These are phyloP conservation scores for Grus americana DNA, from an alignment of 2,113 vertebrate species.

Conservation along the genomic window DNA sequence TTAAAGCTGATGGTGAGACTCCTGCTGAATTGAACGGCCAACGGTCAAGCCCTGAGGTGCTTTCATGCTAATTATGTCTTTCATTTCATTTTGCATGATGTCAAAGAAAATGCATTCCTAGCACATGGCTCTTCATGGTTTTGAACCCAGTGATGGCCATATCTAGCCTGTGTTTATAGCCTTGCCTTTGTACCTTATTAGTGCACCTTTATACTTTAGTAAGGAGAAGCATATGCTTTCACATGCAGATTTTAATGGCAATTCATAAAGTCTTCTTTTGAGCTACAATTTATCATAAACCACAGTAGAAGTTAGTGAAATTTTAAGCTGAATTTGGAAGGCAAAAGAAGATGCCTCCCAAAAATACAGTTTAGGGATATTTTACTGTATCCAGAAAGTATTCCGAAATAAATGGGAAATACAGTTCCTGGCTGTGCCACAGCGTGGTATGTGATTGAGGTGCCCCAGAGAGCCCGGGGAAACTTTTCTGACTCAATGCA, in stretches of 20 bases:
- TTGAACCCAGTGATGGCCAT: background rate
- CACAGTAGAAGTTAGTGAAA: background rate
- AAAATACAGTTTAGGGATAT: background rate
- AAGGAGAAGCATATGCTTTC: background rate
- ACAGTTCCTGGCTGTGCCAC: background rate
- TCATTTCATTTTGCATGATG: background rate
- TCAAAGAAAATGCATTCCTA: background rate
- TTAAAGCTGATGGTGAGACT: background rate
- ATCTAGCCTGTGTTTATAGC: background rate
- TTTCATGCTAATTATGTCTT: background rate
- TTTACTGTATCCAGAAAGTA: background rate
- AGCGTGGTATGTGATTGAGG: background rate
- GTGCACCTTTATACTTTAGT: background rate
- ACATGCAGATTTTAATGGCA: background rate
- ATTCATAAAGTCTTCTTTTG: background rate
- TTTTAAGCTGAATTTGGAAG: background rate
- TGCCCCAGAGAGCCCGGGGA: background rate
- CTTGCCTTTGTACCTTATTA: background rate
- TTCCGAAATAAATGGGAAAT: background rate
- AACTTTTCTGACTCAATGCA: background rate
- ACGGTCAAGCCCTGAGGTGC: background rate
- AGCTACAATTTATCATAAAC: background rate
- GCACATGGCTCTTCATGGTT: background rate
- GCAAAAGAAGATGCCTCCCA: background rate
- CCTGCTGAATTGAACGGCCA: background rate